Evolutionary conservation across 2,113 vertebrate genomes (phyloP).

Genomic region (Perognathus longimembris): DNA sequence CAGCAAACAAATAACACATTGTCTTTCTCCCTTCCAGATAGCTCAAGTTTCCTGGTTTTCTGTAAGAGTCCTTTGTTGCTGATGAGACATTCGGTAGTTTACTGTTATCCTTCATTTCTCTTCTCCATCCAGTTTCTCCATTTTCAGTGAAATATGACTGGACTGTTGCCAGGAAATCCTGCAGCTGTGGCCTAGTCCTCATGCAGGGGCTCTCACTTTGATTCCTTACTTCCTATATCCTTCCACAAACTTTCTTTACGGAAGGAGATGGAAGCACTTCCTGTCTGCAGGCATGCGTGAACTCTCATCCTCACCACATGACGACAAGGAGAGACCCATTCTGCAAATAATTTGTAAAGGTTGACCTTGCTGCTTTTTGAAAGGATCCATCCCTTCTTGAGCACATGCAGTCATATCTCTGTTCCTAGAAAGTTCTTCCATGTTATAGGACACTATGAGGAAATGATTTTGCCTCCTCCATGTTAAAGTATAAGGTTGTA

Average conservation of each 20-base stretch:
- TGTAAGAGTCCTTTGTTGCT: neutral
- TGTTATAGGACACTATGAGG: neutral
- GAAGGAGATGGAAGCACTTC: neutral
- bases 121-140: neutral
- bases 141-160: neutral
- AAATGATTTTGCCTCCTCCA: neutral
- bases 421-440: neutral
- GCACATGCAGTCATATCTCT: neutral
- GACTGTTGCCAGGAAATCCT: conserved; percentile 8
- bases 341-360: neutral
- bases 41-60: neutral
- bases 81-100: neutral
- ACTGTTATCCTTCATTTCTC: neutral
- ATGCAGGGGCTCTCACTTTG: neutral
- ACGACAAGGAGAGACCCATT: neutral
- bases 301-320: neutral
- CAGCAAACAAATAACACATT: neutral
- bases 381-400: neutral
- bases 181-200: neutral
- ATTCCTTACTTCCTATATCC: neutral
- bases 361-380: neutral
- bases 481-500: neutral
- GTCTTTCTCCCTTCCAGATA: neutral
- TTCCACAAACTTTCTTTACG: neutral
- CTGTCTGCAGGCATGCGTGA: neutral